Evolutionary conservation across 1,140 invertebrate genomes (phyloP), one percentile per base, ranked within the genome.

Genomic region (Anagrus nilaparvatae): DNA sequence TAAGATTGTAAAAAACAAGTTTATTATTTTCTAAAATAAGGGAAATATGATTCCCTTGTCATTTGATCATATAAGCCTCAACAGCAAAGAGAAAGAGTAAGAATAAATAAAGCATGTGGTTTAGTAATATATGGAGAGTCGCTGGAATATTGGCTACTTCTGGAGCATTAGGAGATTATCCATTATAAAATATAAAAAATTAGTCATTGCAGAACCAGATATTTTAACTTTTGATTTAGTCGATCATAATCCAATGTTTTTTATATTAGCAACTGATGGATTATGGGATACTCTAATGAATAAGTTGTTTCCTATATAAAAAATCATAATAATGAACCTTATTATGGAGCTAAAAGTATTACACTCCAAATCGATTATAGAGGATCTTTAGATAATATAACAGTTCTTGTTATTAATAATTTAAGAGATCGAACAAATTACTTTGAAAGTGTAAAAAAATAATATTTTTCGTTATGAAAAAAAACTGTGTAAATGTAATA

Each of bases 11-110:
- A n/a, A n/a, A n/a, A n/a, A n/a, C n/a, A n/a, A n/a, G n/a, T n/a
- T n/a, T n/a, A n/a, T n/a, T n/a, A n/a, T n/a, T n/a, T n/a, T n/a
- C n/a, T n/a, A n/a, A n/a, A n/a, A n/a, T n/a, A 79, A 84, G 59
- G 90, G 90, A 12, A 85, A 84, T 63, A 83, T 82, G 5, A 88
- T 96, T 48, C 90, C 91, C 33, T 70, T 97, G 7, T 95, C 92
- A 10, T 92, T 92, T 66, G 93, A 97, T 63, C 92, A n/a, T n/a
- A 97, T 56, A 97, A 97, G 71, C 93, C 93, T 19, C 87, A 94
- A 61, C 84, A 90, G n/a, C 78, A 86, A 56, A 69, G 89, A 53
- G 90, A 94, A 69, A 77, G 79, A 17, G 87, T 82, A 56, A 71
- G 90, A 39, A 94, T 95, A 52, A 81, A 87, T 58, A 86, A 90